Percentiles rank a stretch among this genome's conserved stretches.
Evolutionary conservation across 2,113 vertebrate genomes (phyloP).

Genomic region (Theristicus caerulescens): DNA sequence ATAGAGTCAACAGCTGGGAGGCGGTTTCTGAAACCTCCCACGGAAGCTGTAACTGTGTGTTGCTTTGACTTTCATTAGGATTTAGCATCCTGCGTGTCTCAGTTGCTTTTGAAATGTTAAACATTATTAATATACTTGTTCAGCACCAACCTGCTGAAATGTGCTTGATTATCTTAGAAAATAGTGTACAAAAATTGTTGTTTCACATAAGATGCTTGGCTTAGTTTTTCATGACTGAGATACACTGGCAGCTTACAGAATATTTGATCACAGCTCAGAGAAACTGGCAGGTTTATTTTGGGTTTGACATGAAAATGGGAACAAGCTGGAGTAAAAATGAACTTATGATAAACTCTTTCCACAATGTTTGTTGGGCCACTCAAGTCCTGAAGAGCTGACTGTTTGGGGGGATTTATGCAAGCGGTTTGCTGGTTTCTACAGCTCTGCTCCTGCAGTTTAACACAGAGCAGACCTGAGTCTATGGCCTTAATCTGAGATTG

Average conservation of each 20-base stretch:
- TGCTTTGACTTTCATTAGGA: background rate
- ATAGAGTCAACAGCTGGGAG: background rate
- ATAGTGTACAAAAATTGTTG: background rate
- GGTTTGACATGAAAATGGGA: background rate
- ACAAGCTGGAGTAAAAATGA: background rate
- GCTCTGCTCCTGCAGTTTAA: background rate
- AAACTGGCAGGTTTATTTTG: background rate
- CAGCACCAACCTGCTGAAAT: constrained; percentile 2
- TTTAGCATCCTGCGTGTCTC: background rate
- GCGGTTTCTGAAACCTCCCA: background rate
- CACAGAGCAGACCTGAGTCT: background rate
- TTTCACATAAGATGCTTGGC: background rate
- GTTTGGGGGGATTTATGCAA: background rate
- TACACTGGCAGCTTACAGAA: background rate
- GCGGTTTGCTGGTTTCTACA: background rate
- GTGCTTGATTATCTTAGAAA: background rate
- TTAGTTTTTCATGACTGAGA: background rate
- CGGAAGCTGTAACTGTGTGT: background rate
- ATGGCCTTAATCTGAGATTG: constrained; percentile 11
- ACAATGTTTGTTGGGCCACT: background rate
- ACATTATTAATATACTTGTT: background rate
- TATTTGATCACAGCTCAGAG: constrained; percentile 8
- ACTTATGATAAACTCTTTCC: background rate
- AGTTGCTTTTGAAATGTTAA: constrained; percentile 4
- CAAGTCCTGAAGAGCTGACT: background rate